These are phyloP conservation scores for Oplegnathus fasciatus DNA, from an alignment of 2,113 vertebrate genomes.

Conservation along the genomic window DNA sequence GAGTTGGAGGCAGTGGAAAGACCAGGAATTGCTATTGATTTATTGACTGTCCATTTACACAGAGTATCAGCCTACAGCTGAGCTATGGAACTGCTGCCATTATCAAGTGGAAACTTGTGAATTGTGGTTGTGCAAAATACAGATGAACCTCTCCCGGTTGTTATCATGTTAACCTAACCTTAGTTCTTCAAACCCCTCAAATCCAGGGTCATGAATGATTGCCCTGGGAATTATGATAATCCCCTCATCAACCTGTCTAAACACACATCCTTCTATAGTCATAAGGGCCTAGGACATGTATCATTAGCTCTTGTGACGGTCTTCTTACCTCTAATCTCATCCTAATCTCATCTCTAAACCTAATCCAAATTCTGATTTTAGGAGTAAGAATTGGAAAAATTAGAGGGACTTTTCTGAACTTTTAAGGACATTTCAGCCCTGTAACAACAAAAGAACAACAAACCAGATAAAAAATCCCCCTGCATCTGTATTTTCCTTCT, in stretches of 20 bases:
- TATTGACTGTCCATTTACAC: conserved; percentile 64
- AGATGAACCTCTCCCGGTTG: conserved; percentile 12
- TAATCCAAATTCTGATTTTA: neutral
- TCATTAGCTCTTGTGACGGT: conserved; percentile 15
- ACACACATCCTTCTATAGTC: neutral
- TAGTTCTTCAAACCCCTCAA: conserved; percentile 17
- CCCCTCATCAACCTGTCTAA: conserved; percentile 20
- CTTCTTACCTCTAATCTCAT: conserved; percentile 23
- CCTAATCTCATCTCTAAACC: conserved; percentile 25
- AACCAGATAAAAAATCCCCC: neutral
- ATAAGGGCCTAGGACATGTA: neutral
- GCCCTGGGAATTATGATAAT: conserved; percentile 23
- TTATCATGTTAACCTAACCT: conserved; percentile 21
- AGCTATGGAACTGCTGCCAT: conserved; percentile 17
- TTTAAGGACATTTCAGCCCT: neutral
- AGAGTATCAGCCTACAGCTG: conserved; percentile 58
- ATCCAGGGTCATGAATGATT: conserved; percentile 9
- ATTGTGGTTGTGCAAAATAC: conserved; percentile 28
- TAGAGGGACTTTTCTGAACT: neutral
- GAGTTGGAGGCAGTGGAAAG: conserved; percentile 51
- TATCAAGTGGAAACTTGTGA: conserved; percentile 52
- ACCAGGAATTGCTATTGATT: conserved; percentile 62
- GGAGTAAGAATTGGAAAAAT: neutral
- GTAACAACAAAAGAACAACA: neutral
- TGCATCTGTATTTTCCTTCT: neutral